Conservation (phyloP, 2,113 vertebrate species). For the Falco punctatus region DNA sequence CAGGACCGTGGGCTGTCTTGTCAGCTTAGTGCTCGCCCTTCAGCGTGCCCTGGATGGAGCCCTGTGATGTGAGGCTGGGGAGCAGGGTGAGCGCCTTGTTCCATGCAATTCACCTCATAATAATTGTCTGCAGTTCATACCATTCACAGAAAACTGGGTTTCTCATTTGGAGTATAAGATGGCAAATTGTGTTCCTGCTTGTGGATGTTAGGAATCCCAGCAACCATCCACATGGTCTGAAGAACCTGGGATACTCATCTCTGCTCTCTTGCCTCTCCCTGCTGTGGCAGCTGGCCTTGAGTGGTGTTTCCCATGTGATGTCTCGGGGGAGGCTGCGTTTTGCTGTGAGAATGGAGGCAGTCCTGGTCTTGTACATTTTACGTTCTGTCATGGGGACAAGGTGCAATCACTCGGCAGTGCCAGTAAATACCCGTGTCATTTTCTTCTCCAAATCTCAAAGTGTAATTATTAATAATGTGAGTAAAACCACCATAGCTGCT, state of each 20-base stretch:
- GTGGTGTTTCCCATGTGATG: accelerated
- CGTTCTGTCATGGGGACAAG: not conserved
- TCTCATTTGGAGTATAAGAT: not conserved
- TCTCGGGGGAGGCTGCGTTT: not conserved
- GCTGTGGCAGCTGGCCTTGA: accelerated
- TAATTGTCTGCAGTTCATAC: not conserved
- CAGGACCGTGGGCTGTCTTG: not conserved
- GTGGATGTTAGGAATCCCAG: not conserved
- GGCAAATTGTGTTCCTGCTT: not conserved
- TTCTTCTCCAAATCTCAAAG: not conserved
- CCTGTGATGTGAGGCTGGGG: accelerated
- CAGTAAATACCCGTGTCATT: not conserved
- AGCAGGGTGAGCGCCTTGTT: not conserved
- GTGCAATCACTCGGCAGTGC: not conserved
- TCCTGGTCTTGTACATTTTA: not conserved
- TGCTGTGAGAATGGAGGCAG: not conserved
- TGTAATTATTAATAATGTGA: not conserved
- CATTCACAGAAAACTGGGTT: accelerated
- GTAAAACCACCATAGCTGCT: not conserved
- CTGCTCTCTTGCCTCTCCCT: not conserved
- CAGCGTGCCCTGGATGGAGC: not conserved
- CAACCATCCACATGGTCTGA: accelerated
- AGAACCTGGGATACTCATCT: not conserved
- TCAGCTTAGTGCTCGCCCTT: not conserved
- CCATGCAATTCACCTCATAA: accelerated